Conservation (phyloP, 2,797 vertebrate genomes). For the Decapterus maruadsi region DNA sequence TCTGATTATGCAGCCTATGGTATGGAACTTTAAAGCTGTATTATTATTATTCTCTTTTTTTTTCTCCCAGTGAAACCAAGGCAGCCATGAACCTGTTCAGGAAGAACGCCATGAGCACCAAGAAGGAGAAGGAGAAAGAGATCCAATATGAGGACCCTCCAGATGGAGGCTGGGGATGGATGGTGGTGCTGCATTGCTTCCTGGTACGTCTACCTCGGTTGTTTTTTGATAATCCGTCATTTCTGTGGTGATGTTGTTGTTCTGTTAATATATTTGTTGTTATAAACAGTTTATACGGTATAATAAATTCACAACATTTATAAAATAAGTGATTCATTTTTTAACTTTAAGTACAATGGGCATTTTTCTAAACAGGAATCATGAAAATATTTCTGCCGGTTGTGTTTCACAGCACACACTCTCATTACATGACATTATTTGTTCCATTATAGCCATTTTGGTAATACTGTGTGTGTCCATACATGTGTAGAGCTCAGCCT, state of each 20-base stretch:
- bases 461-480: background rate
- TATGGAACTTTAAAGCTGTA: background rate
- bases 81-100: conserved; percentile 78
- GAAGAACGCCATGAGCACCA: conserved; percentile 71
- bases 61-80: conserved; percentile 62
- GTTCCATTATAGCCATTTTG: background rate
- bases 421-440: background rate
- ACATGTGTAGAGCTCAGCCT: background rate
- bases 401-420: background rate
- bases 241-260: background rate
- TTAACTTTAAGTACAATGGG: no score
- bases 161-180: conserved; percentile 92
- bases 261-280: background rate
- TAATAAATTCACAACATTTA: background rate
- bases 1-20: background rate
- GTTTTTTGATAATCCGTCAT: background rate
- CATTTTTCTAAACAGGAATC: background rate
- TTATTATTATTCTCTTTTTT: conserved; percentile 13
- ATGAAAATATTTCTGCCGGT: background rate
- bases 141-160: conserved; percentile 78
- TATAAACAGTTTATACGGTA: no score
- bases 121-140: conserved; percentile 76
- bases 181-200: conserved; percentile 94
- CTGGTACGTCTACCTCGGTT: conserved; percentile 83
- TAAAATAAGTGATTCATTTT: background rate